These are phyloP conservation scores for Bellardia pandia DNA, from an alignment of 2,888 invertebrate species.

Conservation along the genomic window DNA sequence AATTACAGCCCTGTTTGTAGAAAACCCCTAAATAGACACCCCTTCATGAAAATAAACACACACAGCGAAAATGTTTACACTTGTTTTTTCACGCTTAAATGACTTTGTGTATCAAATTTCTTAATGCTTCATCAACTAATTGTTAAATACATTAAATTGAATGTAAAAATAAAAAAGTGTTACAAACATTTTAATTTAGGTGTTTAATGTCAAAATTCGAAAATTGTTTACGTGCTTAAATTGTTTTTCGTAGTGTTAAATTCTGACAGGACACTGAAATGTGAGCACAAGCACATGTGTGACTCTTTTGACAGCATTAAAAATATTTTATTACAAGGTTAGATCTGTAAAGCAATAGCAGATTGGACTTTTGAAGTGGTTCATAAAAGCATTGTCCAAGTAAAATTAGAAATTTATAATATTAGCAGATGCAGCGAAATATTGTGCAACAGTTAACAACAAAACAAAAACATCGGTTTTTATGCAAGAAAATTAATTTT, in stretches of 20 bases:
- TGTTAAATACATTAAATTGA: conserved; percentile 53
- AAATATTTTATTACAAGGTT: too few species aligned
- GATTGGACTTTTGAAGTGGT: too few species aligned
- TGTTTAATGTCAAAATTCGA: conserved; percentile 37
- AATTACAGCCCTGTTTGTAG: conserved; percentile 29
- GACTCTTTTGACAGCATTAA: neutral
- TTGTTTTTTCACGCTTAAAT: conserved; percentile 61
- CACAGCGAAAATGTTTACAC: conserved; percentile 60
- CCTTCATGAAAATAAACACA: neutral
- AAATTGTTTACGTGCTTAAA: conserved; percentile 68
- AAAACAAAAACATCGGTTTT: too few species aligned
- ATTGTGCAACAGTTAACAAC: too few species aligned
- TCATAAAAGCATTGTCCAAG: too few species aligned
- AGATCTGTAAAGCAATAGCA: too few species aligned
- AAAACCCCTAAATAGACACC: conserved; percentile 10
- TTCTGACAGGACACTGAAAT: conserved; percentile 27
- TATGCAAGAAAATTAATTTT: too few species aligned
- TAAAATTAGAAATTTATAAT: too few species aligned
- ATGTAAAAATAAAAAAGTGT: conserved; percentile 18
- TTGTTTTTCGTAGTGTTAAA: neutral
- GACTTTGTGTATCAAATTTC: conserved; percentile 60
- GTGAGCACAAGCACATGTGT: neutral
- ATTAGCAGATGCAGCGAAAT: too few species aligned
- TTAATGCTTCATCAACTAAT: conserved; percentile 68
- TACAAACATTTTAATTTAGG: conserved; percentile 55